Conservation (phyloP, 37 sponge, comb jelly and placozoan species). For the Halichondria panicea region DNA sequence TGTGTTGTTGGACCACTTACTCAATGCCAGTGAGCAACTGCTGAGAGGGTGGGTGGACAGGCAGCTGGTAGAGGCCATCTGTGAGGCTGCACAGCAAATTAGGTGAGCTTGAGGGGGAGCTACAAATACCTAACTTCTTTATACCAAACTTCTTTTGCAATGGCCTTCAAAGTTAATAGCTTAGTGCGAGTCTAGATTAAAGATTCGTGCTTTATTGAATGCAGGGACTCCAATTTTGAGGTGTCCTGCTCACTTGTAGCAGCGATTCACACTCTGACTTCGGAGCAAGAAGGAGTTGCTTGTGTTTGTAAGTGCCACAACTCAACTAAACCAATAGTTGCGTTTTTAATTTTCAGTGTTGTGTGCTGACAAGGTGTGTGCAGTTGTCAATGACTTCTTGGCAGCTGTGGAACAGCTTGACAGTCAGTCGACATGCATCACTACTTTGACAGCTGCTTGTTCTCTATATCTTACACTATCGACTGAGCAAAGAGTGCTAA, state of each 20-base stretch:
- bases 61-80: conserved; percentile 5
- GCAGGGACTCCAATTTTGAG: conserved; percentile 9
- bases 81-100: conserved; percentile 18
- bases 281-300: background rate
- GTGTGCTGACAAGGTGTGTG: too few relatives aligned
- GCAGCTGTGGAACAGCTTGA: too few relatives aligned
- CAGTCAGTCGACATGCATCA: too few relatives aligned
- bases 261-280: background rate
- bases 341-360: too few relatives aligned
- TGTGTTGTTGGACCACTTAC: conserved; percentile 11
- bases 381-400: too few relatives aligned
- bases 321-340: too few relatives aligned
- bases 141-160: background rate
- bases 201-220: background rate
- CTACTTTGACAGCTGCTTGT: too few relatives aligned
- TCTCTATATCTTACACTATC: too few relatives aligned
- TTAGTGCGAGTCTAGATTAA: background rate
- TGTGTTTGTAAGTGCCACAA: conserved; percentile 1
- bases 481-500: too few relatives aligned
- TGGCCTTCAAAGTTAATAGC: background rate
- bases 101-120: conserved; percentile 25
- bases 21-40: conserved; percentile 5
- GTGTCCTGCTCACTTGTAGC: conserved; percentile 10
- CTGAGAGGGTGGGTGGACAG: background rate
- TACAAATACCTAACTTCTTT: background rate